Base-by-base conservation (phyloP, 2,113 vertebrate species). In the Phasianus colchicus region DNA sequence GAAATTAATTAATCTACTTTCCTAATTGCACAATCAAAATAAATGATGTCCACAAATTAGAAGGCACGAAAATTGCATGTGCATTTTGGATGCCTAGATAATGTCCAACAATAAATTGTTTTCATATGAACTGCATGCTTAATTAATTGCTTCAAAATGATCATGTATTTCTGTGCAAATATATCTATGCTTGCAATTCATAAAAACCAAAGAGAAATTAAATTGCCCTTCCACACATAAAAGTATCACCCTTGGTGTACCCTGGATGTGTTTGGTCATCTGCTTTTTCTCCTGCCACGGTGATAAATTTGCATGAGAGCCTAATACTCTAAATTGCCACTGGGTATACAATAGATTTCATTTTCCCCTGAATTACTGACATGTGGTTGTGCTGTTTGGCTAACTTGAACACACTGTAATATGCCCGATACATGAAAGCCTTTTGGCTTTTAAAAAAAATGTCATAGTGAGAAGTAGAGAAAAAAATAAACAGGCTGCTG, bases 11-110 rank as follows among this genome's bases (percentile, higher is more conserved):
- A 96, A 87, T 97, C 95, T 97, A 24, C 86, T 96, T 97, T 95
- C 92, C 77, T 98, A 98, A 97, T 97, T 98, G 92, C 84, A 93
- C 84, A 96, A 97, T 97, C 96, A 97, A 98, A 98, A 96, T 97
- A 98, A 97, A 97, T 97, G 90, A 97, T 95, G 91, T 90, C 63
- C 14, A 91, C 86, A 97, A 97, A 97, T 97, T 96, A 97, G 88
- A 96, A 97, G 67, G 87, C 93, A 90, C 54, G 92, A 92, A 97
- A 97, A 98, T 95, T 36, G 54, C 87, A 95, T 80, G 69, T 93
- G 85, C 88, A 95, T 96, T 97, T 98, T 96, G 88, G 90, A 94
- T 96, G 83, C 87, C 80, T 89, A 89, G 91, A 97, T 97, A 96
- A 96, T 95, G 90, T 97, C 90, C 93, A 79, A 93, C 64, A 96